Conservation (phyloP, 2,888 invertebrate genomes). For the Escarpia spicata region DNA sequence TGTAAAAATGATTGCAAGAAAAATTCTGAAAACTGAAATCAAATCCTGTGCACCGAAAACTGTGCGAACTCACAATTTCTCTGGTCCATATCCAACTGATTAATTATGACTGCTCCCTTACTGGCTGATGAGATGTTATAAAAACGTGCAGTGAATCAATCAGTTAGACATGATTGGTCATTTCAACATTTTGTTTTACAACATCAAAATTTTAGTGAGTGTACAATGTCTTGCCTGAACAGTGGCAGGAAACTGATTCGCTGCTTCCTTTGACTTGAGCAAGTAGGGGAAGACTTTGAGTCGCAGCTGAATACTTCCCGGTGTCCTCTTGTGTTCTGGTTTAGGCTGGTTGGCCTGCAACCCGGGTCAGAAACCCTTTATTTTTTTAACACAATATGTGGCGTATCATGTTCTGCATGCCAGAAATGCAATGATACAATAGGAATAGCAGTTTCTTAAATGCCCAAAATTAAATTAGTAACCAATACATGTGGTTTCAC, state of each 20-base stretch:
- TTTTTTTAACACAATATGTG: background rate
- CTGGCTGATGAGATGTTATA: too few species aligned
- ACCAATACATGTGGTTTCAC: background rate
- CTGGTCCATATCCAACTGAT: too few species aligned
- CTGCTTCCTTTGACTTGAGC: constrained; percentile 70
- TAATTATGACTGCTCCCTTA: too few species aligned
- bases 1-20: too few species aligned
- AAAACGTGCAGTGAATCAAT: background rate
- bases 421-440: background rate
- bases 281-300: constrained; percentile 86
- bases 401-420: background rate
- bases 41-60: too few species aligned
- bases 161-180: background rate
- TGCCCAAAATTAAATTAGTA: background rate
- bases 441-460: background rate
- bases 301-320: constrained; percentile 84
- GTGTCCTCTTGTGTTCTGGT: constrained; percentile 77
- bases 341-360: constrained; percentile 25
- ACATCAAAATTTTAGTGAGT: background rate
- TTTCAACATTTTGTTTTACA: background rate
- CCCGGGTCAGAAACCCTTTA: background rate
- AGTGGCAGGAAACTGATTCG: constrained; percentile 74
- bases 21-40: too few species aligned
- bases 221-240: constrained; percentile 74
- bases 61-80: too few species aligned